A percentile compares a stretch with the other conserved stretches of the same genome.
Evolutionary conservation across 2,888 invertebrate genomes (phyloP).

Genomic region (Rugalucina vietnamica): DNA sequence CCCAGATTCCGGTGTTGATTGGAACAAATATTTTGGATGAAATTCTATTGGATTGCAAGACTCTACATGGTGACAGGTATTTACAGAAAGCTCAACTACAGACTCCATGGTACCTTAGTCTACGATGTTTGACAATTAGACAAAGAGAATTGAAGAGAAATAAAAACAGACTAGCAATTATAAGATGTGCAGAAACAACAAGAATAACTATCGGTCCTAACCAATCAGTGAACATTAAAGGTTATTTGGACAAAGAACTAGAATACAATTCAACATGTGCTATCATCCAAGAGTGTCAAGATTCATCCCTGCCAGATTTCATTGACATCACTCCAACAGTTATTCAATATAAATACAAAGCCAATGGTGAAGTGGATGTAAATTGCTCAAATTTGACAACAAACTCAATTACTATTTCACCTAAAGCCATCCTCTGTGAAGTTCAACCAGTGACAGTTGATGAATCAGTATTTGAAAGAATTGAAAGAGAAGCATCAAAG

Average conservation of each 20-base stretch:
- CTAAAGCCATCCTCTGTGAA: constrained; percentile 14
- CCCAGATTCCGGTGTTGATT: constrained; percentile 21
- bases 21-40: constrained; percentile 31
- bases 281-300: constrained; percentile 16
- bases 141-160: constrained; percentile 24
- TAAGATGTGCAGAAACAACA: constrained; percentile 14
- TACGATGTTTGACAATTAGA: constrained; percentile 25
- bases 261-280: constrained; percentile 16
- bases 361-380: background rate
- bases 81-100: constrained; percentile 27
- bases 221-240: constrained; percentile 3
- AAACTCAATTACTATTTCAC: constrained; percentile 35
- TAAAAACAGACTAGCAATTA: constrained; percentile 12
- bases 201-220: constrained; percentile 34
- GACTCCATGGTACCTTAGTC: constrained; percentile 28
- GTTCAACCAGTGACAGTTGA: background rate
- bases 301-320: background rate
- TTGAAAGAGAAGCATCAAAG: background rate
- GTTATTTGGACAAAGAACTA: constrained; percentile 21
- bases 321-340: constrained; percentile 29
- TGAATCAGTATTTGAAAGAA: background rate
- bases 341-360: background rate
- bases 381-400: background rate
- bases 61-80: constrained; percentile 15
- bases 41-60: constrained; percentile 1